phyloP scores from a whole-genome alignment of 2,113 vertebrate genomes.

The Leptobrachium ailaonicum region DNA sequence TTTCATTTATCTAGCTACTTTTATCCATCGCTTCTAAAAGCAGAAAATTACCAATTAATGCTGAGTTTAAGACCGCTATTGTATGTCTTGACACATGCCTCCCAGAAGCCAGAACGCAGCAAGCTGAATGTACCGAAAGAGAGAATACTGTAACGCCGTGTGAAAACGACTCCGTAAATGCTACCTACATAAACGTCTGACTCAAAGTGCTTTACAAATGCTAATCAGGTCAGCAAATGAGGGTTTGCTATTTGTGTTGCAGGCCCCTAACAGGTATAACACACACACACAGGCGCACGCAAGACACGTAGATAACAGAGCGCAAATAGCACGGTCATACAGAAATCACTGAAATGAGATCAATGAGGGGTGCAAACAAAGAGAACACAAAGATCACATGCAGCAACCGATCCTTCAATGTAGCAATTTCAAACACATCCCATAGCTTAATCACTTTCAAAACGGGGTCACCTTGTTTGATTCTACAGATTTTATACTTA shows the following conservation, averaged over 20 bases:
- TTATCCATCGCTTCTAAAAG: no score
- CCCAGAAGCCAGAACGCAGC: no score
- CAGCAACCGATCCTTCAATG: slow-evolving; percentile 18
- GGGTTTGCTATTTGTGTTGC: slow-evolving; percentile 1
- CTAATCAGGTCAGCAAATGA: slow-evolving; percentile 32
- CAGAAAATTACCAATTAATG: no score
- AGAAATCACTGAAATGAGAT: not conserved
- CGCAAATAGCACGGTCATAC: not conserved
- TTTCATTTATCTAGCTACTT: no score
- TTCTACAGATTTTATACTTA: slow-evolving; percentile 9
- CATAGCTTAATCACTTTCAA: slow-evolving; percentile 38
- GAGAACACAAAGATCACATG: not conserved
- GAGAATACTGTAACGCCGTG: no score
- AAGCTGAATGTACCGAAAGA: no score
- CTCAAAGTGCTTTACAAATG: slow-evolving; percentile 15
- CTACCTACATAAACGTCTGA: not conserved
- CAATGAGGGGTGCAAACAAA: not conserved
- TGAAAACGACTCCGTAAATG: not conserved
- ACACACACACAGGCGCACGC: not conserved
- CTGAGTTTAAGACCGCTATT: no score
- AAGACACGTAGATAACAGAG: not conserved
- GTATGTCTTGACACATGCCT: no score
- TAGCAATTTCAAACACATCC: not conserved
- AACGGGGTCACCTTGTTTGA: slow-evolving; percentile 37
- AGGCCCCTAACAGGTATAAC: slow-evolving; percentile 10